Conservation (phyloP, 2,888 invertebrate species). For the Apamea anceps region DNA sequence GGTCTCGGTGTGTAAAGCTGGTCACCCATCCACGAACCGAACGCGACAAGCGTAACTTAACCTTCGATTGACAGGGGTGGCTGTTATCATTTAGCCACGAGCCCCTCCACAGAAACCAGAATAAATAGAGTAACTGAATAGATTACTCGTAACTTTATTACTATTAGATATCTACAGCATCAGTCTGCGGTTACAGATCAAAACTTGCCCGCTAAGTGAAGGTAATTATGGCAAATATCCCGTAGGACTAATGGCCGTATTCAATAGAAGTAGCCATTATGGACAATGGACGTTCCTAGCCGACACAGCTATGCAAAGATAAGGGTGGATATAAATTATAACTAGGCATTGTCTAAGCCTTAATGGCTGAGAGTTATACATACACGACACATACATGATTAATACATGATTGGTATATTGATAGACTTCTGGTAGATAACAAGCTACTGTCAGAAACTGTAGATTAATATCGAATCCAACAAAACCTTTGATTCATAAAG, state of each 20-base stretch:
- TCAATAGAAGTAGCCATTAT: conserved; percentile 41
- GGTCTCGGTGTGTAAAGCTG: neutral
- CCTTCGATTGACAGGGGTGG: neutral
- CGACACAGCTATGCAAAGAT: conserved; percentile 4
- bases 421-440: neutral
- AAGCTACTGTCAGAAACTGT: neutral
- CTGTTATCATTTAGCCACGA: no score
- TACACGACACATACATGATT: neutral
- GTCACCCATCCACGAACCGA: neutral
- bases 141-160: neutral
- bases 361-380: neutral
- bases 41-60: neutral
- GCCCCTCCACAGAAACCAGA: neutral
- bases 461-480: neutral
- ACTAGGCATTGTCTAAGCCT: conserved; percentile 11
- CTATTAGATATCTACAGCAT: neutral
- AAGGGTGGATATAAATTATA: neutral
- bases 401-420: neutral
- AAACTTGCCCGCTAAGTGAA: conserved; percentile 7
- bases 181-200: neutral
- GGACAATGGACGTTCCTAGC: conserved; percentile 17
- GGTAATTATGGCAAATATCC: conserved; percentile 34
- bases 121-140: neutral
- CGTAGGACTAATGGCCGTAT: conserved; percentile 38
- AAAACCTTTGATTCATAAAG: no score